Conservation (phyloP, 2,113 vertebrate genomes). For the Oncorhynchus gorbuscha region DNA sequence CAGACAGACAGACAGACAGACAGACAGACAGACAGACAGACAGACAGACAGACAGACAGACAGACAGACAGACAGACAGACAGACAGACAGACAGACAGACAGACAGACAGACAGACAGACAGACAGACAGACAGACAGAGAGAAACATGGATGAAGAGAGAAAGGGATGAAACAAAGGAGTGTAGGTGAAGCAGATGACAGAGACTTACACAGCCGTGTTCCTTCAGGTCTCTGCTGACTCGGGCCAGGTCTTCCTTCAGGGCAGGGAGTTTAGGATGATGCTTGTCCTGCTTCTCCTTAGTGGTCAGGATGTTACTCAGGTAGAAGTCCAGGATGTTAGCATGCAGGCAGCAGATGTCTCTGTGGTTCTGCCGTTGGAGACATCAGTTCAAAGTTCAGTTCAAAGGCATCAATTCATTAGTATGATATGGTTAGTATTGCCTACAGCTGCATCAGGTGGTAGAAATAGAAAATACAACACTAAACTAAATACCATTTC, state of each 20-base stretch:
- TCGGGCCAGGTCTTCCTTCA: conserved; percentile 63
- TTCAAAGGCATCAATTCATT: no score
- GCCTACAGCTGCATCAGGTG: no score
- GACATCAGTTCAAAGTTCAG: no score
- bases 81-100: no score
- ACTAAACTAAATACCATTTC: background rate
- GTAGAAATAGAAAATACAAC: no score
- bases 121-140: no score
- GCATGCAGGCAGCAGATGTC: conserved; percentile 77
- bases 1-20: no score
- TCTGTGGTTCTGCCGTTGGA: background rate
- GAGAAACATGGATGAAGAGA: background rate
- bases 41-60: no score
- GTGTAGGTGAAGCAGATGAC: background rate
- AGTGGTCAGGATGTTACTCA: conserved; percentile 66
- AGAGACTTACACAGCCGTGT: conserved; percentile 26
- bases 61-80: no score
- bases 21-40: no score
- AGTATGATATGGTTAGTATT: no score
- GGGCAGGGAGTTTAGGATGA: conserved; percentile 45
- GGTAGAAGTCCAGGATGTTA: conserved; percentile 63
- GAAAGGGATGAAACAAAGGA: background rate
- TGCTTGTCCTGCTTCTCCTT: background rate
- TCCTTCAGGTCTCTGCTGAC: conserved; percentile 59
- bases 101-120: no score